These are phyloP conservation scores for Polypedilum vanderplanki DNA, from an alignment of 1,140 invertebrate species.

Conservation along the genomic window DNA sequence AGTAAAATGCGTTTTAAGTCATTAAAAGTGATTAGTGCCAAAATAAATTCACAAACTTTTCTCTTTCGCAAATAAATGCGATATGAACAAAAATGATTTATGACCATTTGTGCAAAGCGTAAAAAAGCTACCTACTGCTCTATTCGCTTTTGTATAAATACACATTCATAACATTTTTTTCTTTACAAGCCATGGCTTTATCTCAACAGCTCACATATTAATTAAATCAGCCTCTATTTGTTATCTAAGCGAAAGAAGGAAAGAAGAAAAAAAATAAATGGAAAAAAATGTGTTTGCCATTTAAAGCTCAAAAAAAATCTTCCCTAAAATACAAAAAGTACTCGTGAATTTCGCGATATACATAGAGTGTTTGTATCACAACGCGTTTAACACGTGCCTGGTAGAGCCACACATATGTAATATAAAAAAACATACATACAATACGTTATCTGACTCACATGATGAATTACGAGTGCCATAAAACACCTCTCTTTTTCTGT, in stretches of 20 bases:
- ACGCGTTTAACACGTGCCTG: neutral
- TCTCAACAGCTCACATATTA: conserved; percentile 23
- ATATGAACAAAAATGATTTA: conserved; percentile 11
- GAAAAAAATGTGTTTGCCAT: neutral
- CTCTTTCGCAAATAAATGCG: neutral
- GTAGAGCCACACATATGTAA: neutral
- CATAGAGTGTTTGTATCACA: neutral
- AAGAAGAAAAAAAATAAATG: no score
- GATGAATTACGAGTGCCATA: neutral
- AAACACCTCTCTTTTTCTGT: neutral
- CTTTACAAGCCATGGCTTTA: neutral
- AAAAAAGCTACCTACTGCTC: neutral
- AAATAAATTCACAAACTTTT: neutral
- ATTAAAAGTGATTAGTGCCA: no score
- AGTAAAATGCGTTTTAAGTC: no score
- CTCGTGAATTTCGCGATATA: conserved; percentile 4
- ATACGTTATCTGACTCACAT: neutral
- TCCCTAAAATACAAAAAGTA: neutral
- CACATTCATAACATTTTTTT: no score
- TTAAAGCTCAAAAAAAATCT: neutral
- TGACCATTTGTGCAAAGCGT: neutral
- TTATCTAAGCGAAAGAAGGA: neutral
- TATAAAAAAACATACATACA: no score
- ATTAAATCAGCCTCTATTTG: neutral
- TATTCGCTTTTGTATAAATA: neutral